Base-by-base conservation (phyloP, 1,140 invertebrate species). In the Drosophila yakuba region DNA sequence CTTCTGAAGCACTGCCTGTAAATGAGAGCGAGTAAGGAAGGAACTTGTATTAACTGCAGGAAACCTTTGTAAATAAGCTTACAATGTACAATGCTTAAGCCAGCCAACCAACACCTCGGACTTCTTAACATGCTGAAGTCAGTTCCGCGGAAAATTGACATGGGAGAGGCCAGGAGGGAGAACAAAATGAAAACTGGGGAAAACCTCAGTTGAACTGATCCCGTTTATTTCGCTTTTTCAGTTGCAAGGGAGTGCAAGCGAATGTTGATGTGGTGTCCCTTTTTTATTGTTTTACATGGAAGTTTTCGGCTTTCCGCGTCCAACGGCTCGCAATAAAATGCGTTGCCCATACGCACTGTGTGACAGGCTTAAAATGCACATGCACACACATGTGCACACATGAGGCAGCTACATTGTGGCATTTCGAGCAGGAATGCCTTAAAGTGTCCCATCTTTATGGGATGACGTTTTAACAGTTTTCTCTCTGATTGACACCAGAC, bases 41-140 rank as follows among this genome's bases (percentile, higher is more conserved):
- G 4, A 25, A 15, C 28, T 47, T 82, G 82, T 71, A 83, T 88
- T 82, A 69, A 69, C 66, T 62, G 76, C 54, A 58, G 7, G 32
- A 79, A 80, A 73, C 68, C 73, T 67, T 74, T 78, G 64, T 56
- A 74, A 74, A 80, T 84, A 69, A 78, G 84, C 84, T 89, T 88
- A 89, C 76, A 74, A 77, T 74, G 68, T 80, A 20, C 20, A 88
- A 88, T 88, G 72, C 66, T 68, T 76, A 74, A 77, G 58, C 63
- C 39, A 47, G 47, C 48, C 60, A 43, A 52, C 48, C 60, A 43
- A 51, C 45, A 57, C 38, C 62, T 74, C 48, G 41, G 45, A 35
- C 52, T 36, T 25, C 17, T 48, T 15, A 14, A 15, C 7, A 36
- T 12, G 23, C n/a, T 68, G 52, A 36, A 63, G 56, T 36, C 39